Base-by-base conservation (phyloP, 2,797 vertebrate genomes). In the Cuniculus paca region DNA sequence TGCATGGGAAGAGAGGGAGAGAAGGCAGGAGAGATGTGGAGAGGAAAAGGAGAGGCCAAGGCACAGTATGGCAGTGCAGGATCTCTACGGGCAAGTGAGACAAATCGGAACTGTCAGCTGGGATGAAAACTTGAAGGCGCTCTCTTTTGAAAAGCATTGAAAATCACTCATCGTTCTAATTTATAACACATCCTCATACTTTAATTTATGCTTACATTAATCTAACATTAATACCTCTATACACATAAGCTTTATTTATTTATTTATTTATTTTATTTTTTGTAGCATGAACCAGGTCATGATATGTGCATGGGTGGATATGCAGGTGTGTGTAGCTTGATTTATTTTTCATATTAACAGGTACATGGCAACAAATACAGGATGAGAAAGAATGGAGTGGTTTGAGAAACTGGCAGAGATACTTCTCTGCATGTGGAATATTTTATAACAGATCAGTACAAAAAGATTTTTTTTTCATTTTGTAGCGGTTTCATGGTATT, bases 271-370 rank as follows among this genome's bases (percentile, higher is more conserved):
- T 68, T 65, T 65, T n/a, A 39, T 72, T 70, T 56, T 65, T 82
- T 92, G 16, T 45, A 61, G 28, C 34, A 88, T 54, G 80, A 93
- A 88, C 19, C 24, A 6, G 72, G 58, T 42, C 74, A 28, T n/a
- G 45, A 60, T 34, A 61, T 39, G 48, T 60, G 12, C 28, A 24
- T 28, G 31, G 9, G 12, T 22, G 28, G 1, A 8, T 85, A 36
- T 50, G 11, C 68, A 20, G 42, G 12, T 72, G 34, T 16, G 6
- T 86, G 36, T 20, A 94, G 83, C 34, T 54, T 90, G 68, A 19
- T 87, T 81, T 94, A 65, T 83, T 95, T 95, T 95, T 86, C 42
- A n/a, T n/a, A n/a, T n/a, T n/a, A n/a, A n/a, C n/a, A n/a, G n/a
- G n/a, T n/a, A n/a, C n/a, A n/a, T n/a, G n/a, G n/a, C n/a, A n/a